Evolutionary conservation across 2,888 invertebrate genomes (phyloP), one percentile per base, ranked within the genome.

Genomic region (Hanleya hanleyi): DNA sequence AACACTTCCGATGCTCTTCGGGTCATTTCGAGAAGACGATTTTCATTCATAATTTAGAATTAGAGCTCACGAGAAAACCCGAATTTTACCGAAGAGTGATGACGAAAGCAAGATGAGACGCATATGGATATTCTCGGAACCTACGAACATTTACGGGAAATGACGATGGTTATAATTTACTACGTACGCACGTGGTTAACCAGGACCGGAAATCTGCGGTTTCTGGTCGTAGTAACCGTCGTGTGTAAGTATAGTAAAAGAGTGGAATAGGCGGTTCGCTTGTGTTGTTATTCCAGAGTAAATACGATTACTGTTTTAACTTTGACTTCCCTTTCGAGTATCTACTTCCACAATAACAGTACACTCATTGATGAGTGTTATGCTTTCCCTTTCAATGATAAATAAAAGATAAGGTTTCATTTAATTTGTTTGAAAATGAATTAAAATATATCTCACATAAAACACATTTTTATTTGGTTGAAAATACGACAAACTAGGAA

Each of bases 1-100:
- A 69, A 70, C 68, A 67, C 74, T 71, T 75, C 74, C 73, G 77
- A 69, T 41, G 49, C 57, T 26, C 62, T 36, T 73, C 29, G 26
- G 61, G 61, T 15, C 29, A 15, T 22, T 29, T 57, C 61, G 26
- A 29, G 22, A 22, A 47, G 3, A 47, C n/a, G 22, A 47, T n/a
- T 47, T 47, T 47, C 47, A 47, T 47, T 47, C 47, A 47, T 47
- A 47, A 47, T 7, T n/a, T 47, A 4, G 47, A 22, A 18, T 47
- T 2, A 4, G 7, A 18, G 4, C 22, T n/a, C 47, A 47, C 47
- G 47, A 22, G n/a, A 22, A 47, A 22, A 47, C 18, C 47, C 47
- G 47, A 47, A 22, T 7, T 47, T 22, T n/a, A 2, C 47, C 47
- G 47, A 47, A 47, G 22, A 18, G 47, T n/a, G 1, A 47, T 47